Percentiles rank a stretch among this genome's conserved stretches.
phyloP scores from a whole-genome alignment of 2,113 vertebrate genomes.

The Antennarius striatus region DNA sequence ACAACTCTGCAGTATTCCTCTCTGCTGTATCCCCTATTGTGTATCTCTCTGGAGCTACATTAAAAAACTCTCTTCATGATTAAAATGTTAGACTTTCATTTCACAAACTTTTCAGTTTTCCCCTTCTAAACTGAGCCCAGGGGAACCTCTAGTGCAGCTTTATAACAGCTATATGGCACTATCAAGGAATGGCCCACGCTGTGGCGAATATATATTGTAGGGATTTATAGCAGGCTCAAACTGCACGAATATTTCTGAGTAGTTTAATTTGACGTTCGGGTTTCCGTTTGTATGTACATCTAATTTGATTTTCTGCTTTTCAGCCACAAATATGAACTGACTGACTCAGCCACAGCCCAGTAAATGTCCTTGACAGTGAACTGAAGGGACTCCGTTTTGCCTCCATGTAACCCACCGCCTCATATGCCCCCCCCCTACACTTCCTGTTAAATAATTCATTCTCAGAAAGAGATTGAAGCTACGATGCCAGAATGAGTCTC shows the following conservation, averaged over 20 bases:
- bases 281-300: conserved; percentile 6
- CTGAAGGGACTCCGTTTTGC: conserved; percentile 34
- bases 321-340: conserved; percentile 16
- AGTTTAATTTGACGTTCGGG: conserved; percentile 22
- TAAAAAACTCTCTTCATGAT: background rate
- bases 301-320: conserved; percentile 34
- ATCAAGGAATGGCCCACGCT: conserved; percentile 25
- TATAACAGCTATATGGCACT: conserved; percentile 49
- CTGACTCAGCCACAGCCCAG: conserved; percentile 16
- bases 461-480: conserved; percentile 20
- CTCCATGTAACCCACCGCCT: conserved; percentile 33
- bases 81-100: conserved; percentile 39
- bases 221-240: conserved; percentile 15
- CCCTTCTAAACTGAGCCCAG: conserved; percentile 22
- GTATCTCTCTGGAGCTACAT: conserved; percentile 29
- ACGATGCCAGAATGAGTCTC: conserved; percentile 7
- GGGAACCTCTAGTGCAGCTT: conserved; percentile 27
- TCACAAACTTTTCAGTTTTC: conserved; percentile 20
- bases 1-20: conserved; percentile 1
- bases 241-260: conserved; percentile 12
- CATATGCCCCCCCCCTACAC: background rate
- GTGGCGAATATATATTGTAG: conserved; percentile 18
- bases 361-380: conserved; percentile 39
- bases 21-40: background rate
- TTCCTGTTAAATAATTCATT: conserved; percentile 46